Conservation (phyloP, 2,888 invertebrate species). For the Lordiphosa andalusiaca region DNA sequence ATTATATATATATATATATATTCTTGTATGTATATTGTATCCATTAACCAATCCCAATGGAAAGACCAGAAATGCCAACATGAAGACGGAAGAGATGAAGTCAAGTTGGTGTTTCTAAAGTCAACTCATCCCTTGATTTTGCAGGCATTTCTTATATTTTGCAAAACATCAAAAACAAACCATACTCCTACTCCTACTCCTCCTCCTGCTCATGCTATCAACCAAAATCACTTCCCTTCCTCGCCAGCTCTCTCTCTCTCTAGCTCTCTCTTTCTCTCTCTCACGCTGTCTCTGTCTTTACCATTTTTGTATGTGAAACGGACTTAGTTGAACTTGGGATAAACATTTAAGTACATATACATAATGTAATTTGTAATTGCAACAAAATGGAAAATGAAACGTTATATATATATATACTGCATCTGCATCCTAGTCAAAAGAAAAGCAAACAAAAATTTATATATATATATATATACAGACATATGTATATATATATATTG, state of each 20-base stretch:
- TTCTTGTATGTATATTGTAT: no score
- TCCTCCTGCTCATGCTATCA: not conserved
- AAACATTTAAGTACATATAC: conserved; percentile 12
- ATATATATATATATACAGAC: conserved; percentile 32
- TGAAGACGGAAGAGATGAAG: no score
- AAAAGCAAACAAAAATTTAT: conserved; percentile 1
- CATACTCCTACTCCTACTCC: no score
- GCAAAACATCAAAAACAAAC: no score
- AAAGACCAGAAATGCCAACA: no score
- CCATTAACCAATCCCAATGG: no score
- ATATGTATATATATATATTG: conserved; percentile 25
- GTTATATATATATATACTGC: conserved; percentile 40
- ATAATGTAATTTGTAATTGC: conserved; percentile 49
- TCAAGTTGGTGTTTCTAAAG: no score
- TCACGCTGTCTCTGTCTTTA: not conserved
- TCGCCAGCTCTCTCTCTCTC: not conserved
- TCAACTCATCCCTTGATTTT: no score
- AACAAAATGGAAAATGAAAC: conserved; percentile 38
- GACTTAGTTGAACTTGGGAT: conserved; percentile 15
- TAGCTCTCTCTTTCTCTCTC: not conserved
- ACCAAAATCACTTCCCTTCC: not conserved
- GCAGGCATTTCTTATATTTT: no score
- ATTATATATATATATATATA: no score
- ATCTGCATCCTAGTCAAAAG: conserved; percentile 14
- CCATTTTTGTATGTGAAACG: conserved; percentile 15